A percentile compares a stretch with the other conserved stretches of the same genome.
Conservation (phyloP, 2,888 invertebrate genomes). For the Acleris holmiana region DNA sequence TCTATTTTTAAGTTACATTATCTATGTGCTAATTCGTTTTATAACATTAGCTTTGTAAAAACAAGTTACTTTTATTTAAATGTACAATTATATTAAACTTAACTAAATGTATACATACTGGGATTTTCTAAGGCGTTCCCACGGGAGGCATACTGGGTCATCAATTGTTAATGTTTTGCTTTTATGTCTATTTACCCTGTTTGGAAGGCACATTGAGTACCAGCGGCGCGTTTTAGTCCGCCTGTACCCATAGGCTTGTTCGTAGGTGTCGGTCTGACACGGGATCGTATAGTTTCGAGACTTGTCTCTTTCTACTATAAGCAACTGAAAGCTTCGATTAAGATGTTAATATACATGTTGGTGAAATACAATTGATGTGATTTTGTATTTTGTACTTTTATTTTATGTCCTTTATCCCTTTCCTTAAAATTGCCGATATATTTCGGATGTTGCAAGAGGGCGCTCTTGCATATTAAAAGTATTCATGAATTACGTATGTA, state of each 20-base stretch:
- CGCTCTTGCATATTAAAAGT: too few relatives aligned
- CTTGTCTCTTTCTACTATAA: constrained; percentile 76
- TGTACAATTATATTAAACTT: neutral
- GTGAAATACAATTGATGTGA: constrained; percentile 85
- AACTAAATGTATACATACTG: constrained; percentile 17
- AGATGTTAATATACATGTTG: constrained; percentile 83
- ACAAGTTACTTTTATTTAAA: constrained; percentile 2
- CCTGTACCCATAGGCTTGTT: constrained; percentile 79
- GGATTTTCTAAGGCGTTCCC: constrained; percentile 20
- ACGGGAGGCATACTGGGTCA: constrained; percentile 19
- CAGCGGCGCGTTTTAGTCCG: constrained; percentile 68
- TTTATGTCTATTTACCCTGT: constrained; percentile 8
- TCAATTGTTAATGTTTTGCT: constrained; percentile 19
- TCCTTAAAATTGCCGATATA: constrained; percentile 7
- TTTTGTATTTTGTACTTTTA: constrained; percentile 74
- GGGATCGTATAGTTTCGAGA: constrained; percentile 66
- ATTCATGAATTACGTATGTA: too few relatives aligned
- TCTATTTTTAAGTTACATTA: constrained; percentile 13
- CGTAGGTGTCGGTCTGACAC: constrained; percentile 68
- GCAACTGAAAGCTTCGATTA: constrained; percentile 80
- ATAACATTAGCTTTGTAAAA: constrained; percentile 23
- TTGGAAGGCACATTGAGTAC: constrained; percentile 61
- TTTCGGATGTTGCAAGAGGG: too few relatives aligned
- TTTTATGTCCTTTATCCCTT: constrained; percentile 45
- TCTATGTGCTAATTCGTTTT: constrained; percentile 22